Conservation (phyloP, 2,113 vertebrate species). For the Clupea harengus region DNA sequence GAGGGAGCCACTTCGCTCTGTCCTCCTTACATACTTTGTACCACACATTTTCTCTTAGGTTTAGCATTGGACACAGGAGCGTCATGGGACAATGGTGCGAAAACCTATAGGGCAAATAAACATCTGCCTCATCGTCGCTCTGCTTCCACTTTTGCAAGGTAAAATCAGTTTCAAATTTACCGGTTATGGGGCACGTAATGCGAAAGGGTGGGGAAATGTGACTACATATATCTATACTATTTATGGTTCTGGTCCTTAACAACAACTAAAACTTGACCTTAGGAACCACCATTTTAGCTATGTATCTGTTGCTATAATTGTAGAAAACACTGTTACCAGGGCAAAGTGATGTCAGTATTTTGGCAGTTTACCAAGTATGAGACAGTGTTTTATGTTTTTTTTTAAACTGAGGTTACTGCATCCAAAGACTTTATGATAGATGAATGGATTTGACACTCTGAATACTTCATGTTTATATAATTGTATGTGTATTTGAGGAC, state of each 20-base stretch:
- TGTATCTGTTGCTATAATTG: neutral
- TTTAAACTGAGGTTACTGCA: neutral
- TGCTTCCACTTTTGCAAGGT: constrained; percentile 12
- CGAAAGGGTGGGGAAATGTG: neutral
- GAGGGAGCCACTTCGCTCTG: neutral
- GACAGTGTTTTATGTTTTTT: neutral
- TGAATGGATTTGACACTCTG: neutral
- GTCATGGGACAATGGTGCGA: constrained; percentile 7
- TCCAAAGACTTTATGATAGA: neutral
- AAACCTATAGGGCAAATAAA: constrained; percentile 7
- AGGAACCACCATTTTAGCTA: neutral
- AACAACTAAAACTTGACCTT: neutral
- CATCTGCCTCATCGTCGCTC: neutral
- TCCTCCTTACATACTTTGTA: neutral
- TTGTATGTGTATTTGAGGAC: neutral
- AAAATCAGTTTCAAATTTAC: neutral
- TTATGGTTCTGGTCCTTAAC: neutral
- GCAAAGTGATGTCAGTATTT: neutral
- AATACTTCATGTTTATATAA: neutral
- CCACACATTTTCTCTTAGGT: neutral
- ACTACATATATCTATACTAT: neutral
- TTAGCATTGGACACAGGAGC: neutral
- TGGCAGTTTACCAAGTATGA: neutral
- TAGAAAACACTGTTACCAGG: neutral
- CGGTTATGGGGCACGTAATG: neutral